Base-by-base conservation (phyloP, 2,888 invertebrate species). In the Strigamia crassipes region DNA sequence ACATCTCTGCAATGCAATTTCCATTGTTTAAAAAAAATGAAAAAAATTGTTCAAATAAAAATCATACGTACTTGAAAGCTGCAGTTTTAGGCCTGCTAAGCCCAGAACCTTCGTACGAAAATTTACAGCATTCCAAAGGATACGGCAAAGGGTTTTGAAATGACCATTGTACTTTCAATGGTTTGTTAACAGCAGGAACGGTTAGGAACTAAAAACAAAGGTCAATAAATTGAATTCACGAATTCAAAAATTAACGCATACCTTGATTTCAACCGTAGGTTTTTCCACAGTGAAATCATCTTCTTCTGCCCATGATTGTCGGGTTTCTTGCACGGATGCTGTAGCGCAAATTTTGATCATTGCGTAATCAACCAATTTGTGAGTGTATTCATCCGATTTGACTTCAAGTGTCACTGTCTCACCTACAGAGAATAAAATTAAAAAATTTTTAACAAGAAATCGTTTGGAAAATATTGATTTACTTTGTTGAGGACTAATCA, bases 231-330 rank as follows among this genome's bases (percentile, higher is more conserved):
- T n/a, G 15, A 42, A 41, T 21, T 38, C 46, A 18, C 21, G 10
- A 42, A 38, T n/a, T 18, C 34, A n/a, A 15, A 34, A 21, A 34
- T 41, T 42, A 13, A 79, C 10, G 41, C 84, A 84, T 87, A 94
- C 94, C 90, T 91, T 91, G 46, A 95, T 90, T 46, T 88, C 88
- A 81, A 94, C 91, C 83, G 89, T 91, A 0, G 95, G 94, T 86
- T 93, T 93, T 41, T 92, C 88, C 8, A 95, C 90, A 87, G 94
- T 92, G 89, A 94, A 94, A 88, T 94, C 94, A 85, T 94, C 94
- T 85, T 94, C 94, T 84, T 92, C 93, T 0, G 93, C 92, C 93
- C 94, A 95, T 1, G 93, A 92, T 87, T 94, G 94, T 82, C 92
- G 92, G 18, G 95, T 95, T 87, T 95, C 94, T 81, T 91, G 90